Conservation (phyloP, 1,140 invertebrate genomes). For the Palaemon carinicauda region DNA sequence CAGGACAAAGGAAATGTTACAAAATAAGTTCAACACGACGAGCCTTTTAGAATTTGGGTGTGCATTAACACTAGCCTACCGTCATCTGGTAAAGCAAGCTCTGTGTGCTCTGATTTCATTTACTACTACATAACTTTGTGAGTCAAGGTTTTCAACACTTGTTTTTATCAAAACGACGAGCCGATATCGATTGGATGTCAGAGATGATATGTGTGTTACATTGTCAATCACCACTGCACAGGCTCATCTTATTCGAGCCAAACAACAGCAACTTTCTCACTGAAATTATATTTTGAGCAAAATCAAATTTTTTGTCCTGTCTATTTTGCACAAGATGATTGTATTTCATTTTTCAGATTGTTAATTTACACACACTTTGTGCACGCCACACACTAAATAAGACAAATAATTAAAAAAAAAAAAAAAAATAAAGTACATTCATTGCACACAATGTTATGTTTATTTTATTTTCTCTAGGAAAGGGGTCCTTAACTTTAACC, state of each 20-base stretch:
- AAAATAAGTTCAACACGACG: conserved; percentile 31
- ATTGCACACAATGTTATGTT: no score
- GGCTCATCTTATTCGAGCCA: conserved; percentile 30
- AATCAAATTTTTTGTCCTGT: background rate
- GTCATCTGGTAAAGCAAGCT: conserved; percentile 28
- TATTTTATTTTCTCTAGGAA: no score
- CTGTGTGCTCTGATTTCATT: conserved; percentile 33
- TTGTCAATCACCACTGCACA: conserved; percentile 41
- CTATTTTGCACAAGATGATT: no score
- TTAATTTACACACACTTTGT: no score
- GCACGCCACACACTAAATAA: no score
- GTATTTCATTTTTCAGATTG: no score
- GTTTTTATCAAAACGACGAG: conserved; percentile 26
- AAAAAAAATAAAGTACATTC: no score
- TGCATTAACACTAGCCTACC: conserved; percentile 31
- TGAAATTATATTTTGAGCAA: background rate
- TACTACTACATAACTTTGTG: conserved; percentile 30
- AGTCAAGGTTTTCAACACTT: conserved; percentile 32
- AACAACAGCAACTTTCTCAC: conserved; percentile 39
- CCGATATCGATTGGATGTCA: no score
- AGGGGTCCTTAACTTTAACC: no score
- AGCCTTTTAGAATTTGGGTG: conserved; percentile 26
- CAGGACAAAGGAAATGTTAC: no score
- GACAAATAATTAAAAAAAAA: no score
- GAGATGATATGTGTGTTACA: conserved; percentile 29